Base-by-base conservation (phyloP, 37 sponge, comb jelly and placozoan genomes). In the Halisarca cf. caerulea region DNA sequence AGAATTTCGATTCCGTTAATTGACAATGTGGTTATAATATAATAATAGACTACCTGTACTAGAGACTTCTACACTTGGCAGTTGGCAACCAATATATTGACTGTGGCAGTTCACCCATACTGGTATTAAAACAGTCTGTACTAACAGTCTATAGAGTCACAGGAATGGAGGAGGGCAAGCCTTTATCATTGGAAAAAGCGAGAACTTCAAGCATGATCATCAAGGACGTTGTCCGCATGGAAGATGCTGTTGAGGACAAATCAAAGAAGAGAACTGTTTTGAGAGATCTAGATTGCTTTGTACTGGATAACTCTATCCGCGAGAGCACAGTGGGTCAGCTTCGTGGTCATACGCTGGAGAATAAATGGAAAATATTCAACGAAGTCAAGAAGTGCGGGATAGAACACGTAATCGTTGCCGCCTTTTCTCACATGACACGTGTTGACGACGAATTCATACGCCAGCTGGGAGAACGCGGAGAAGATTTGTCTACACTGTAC, bases 321-420 rank as follows among this genome's bases (percentile, higher is more conserved):
- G 88, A 87, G 70, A 87, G 73, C 38, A 87, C 88, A 1, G 88
- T 87, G 41, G 82, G 88, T 2, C 82, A 83, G 43, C 59, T 87
- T 20, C 69, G 82, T 15, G 88, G 88, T 21, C 88, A 87, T 66
- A 87, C 88, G 66, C 61, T 87, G 44, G 88, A 87, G 37, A 47
- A 87, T 75, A 87, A 87, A 25, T 38, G 59, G 78, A 69, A 21
- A 37, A 87, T 87, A 33, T 82, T 70, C 74, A 66, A 87, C 35
- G 88, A 87, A 82, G 51, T 82, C 32, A 87, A 87, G 62, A 87
- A 82, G 40, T 82, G 83, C 43, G 88, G 88, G 33, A 68, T 81
- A 8, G 44, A 87, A 53, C 11, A 87, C 30, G 35, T 64, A 69
- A 54, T 81, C 24, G 82, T 87, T 25, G 88, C 81, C 54, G 74